Percentiles rank a stretch among this genome's conserved stretches.
Evolutionary conservation across 2,113 vertebrate species (phyloP).

Genomic region (Hirundichthys speculiger): DNA sequence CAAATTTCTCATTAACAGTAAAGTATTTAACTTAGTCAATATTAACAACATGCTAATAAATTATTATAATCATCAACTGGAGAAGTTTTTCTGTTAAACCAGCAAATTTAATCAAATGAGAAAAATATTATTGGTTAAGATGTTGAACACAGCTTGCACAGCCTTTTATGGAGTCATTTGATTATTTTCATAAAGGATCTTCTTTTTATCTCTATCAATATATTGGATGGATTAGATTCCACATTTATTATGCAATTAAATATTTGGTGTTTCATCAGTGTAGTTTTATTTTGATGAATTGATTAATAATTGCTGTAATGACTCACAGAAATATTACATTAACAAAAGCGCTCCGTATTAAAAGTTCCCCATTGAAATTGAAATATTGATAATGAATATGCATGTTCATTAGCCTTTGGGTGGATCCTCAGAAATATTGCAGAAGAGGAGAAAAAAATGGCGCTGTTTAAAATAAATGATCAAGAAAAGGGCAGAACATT

Average conservation of each 20-base stretch:
- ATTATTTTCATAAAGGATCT: conserved; percentile 50
- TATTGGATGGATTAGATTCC: neutral
- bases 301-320: neutral
- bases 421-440: conserved; percentile 21
- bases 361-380: conserved; percentile 18
- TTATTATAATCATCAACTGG: too few relatives aligned
- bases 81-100: too few relatives aligned
- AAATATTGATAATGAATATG: conserved; percentile 7
- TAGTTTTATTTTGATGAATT: neutral
- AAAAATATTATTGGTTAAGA: too few relatives aligned
- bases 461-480: conserved; percentile 50
- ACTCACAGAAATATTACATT: neutral
- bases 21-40: too few relatives aligned
- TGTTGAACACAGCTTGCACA: too few relatives aligned
- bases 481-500: conserved; percentile 51
- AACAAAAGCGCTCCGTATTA: neutral
- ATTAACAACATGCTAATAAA: too few relatives aligned
- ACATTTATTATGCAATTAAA: neutral
- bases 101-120: too few relatives aligned
- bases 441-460: conserved; percentile 33
- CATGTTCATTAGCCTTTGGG: conserved; percentile 40
- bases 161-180: too few relatives aligned
- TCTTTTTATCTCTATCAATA: neutral
- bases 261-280: conserved; percentile 4
- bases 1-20: too few relatives aligned